These are phyloP conservation scores for Smittia sp. DNA, from an alignment of 2,888 invertebrate species.

Conservation along the genomic window DNA sequence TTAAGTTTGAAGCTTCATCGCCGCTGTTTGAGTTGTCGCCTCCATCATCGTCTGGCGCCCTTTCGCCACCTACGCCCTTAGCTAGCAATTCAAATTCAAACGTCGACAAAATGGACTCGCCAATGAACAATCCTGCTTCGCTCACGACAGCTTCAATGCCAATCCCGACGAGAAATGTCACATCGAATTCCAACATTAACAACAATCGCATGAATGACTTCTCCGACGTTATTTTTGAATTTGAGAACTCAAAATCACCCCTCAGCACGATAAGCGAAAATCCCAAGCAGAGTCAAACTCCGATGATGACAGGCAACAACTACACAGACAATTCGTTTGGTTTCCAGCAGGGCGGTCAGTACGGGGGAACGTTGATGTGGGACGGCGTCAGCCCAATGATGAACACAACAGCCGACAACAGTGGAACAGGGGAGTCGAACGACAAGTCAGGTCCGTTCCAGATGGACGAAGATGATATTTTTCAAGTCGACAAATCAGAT, in stretches of 20 bases:
- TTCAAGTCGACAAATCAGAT: constrained; percentile 84
- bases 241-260: constrained; percentile 51
- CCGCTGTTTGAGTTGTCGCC: constrained; percentile 40
- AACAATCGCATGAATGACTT: constrained; percentile 48
- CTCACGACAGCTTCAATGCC: constrained; percentile 62
- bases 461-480: constrained; percentile 86
- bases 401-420: constrained; percentile 49
- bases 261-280: constrained; percentile 45
- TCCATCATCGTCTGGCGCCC: constrained; percentile 15
- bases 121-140: constrained; percentile 46
- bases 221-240: constrained; percentile 51
- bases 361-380: constrained; percentile 52
- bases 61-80: constrained; percentile 1
- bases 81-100: constrained; percentile 35
- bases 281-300: constrained; percentile 44
- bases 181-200: constrained; percentile 37
- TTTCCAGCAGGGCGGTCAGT: constrained; percentile 43
- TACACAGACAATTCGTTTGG: constrained; percentile 45
- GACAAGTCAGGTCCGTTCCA: constrained; percentile 61
- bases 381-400: constrained; percentile 53
- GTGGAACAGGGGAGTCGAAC: neutral
- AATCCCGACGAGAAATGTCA: constrained; percentile 57
- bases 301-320: constrained; percentile 43
- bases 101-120: constrained; percentile 36
- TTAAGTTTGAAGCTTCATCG: constrained; percentile 35